Evolutionary conservation across 2,113 vertebrate species (phyloP).

Genomic region (Syngnathus scovelli): DNA sequence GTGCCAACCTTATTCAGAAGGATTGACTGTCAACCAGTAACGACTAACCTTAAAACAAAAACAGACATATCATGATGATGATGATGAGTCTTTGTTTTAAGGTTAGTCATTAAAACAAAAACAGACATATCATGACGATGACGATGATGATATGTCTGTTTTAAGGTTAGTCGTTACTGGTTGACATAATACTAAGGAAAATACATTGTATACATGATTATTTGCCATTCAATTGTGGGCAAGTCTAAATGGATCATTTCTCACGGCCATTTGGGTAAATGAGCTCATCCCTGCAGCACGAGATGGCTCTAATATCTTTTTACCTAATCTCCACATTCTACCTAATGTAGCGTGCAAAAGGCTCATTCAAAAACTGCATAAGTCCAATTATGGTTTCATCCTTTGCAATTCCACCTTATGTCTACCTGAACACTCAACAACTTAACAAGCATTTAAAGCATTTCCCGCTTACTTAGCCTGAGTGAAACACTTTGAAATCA

Average conservation of each 20-base stretch:
- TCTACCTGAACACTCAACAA: constrained; percentile 3
- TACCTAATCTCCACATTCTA: constrained; percentile 37
- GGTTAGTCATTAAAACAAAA: too few relatives aligned
- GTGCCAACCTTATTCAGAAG: too few relatives aligned
- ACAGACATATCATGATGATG: too few relatives aligned
- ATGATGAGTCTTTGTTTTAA: too few relatives aligned
- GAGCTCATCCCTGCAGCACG: constrained; percentile 43
- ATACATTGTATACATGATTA: too few relatives aligned
- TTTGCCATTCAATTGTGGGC: constrained; percentile 22
- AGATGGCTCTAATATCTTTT: constrained; percentile 34
- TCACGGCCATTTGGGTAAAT: constrained; percentile 50
- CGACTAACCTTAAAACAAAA: too few relatives aligned
- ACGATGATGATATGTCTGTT: too few relatives aligned
- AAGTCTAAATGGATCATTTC: constrained; percentile 40
- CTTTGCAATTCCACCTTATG: not conserved
- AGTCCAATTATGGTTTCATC: constrained; percentile 24
- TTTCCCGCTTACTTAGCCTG: constrained; percentile 5
- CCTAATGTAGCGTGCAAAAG: constrained; percentile 54
- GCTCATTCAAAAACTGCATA: constrained; percentile 40
- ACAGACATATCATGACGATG: too few relatives aligned
- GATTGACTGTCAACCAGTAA: too few relatives aligned
- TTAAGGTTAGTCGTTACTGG: too few relatives aligned
- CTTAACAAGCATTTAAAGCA: constrained; percentile 11
- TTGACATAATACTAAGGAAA: too few relatives aligned
- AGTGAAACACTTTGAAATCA: constrained; percentile 14